Evolutionary conservation across 2,888 invertebrate species (phyloP).

Genomic region (Pseudococcus viburni): DNA sequence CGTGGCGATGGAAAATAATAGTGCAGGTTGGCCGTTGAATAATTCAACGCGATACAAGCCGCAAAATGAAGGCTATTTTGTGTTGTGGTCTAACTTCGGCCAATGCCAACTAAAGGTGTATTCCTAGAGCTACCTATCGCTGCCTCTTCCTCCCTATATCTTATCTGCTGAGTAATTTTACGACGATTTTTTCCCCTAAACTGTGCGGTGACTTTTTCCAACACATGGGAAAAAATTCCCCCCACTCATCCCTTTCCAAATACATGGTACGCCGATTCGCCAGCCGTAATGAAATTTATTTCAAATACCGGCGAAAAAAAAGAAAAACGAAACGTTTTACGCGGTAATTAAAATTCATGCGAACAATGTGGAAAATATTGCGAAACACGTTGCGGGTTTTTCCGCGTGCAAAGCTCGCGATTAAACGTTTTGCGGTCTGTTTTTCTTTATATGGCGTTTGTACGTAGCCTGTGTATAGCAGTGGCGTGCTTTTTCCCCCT

Average conservation of each 20-base stretch:
- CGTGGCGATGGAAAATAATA: slow-evolving; percentile 46
- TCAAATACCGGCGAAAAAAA: slow-evolving; percentile 10
- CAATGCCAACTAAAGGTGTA: slow-evolving; percentile 5
- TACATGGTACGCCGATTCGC: neutral
- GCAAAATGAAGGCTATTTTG: slow-evolving; percentile 39
- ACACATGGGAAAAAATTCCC: no score
- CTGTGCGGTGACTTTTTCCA: no score
- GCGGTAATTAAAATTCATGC: slow-evolving; percentile 53
- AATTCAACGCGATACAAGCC: slow-evolving; percentile 21
- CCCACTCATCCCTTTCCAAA: neutral
- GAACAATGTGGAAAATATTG: slow-evolving; percentile 45
- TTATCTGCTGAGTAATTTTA: neutral
- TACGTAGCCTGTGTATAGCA: neutral
- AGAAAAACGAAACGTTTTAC: neutral
- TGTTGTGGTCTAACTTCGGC: slow-evolving; percentile 4
- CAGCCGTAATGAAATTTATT: slow-evolving; percentile 10
- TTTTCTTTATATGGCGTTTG: slow-evolving; percentile 28
- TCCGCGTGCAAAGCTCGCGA: slow-evolving; percentile 10
- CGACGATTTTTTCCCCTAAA: neutral
- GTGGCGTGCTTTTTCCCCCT: neutral
- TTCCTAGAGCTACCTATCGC: neutral
- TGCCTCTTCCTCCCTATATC: neutral
- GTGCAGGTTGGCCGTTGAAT: slow-evolving; percentile 52
- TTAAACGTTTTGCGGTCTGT: slow-evolving; percentile 48
- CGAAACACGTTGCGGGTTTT: slow-evolving; percentile 44